A percentile compares a stretch with the other conserved stretches of the same genome.
Evolutionary conservation across 2,888 invertebrate species (phyloP).

Genomic region (Noctua janthe): DNA sequence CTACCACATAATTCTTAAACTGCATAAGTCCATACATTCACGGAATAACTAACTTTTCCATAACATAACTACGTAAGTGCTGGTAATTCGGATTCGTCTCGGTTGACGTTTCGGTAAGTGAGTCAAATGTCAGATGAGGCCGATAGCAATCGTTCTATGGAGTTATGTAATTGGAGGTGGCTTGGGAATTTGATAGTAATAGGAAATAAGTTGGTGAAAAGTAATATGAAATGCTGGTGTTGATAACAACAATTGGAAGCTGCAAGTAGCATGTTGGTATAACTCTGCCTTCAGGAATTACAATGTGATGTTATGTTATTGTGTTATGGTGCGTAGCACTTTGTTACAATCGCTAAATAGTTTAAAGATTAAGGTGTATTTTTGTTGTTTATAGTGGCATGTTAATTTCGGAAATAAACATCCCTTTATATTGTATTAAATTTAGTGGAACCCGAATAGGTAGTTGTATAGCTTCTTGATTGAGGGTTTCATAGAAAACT

Average conservation of each 20-base stretch:
- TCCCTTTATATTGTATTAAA: background rate
- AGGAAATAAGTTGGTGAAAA: conserved; percentile 11
- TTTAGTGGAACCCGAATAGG: background rate
- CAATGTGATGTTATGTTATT: too few species aligned
- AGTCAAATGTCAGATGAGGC: conserved; percentile 64
- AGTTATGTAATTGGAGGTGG: conserved; percentile 46
- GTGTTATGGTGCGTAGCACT: background rate
- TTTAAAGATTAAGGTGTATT: background rate
- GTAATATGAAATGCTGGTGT: background rate
- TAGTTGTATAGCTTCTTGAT: background rate
- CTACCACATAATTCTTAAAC: conserved; percentile 37
- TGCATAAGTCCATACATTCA: background rate
- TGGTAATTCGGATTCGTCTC: conserved; percentile 54
- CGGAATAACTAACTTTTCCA: conserved; percentile 10
- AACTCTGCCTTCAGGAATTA: too few species aligned
- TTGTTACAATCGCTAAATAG: background rate
- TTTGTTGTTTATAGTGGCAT: background rate
- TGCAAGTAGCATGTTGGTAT: background rate
- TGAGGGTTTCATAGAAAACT: background rate
- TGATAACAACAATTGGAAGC: background rate
- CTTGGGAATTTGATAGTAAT: conserved; percentile 38
- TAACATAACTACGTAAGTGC: conserved; percentile 39
- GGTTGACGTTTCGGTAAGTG: conserved; percentile 56
- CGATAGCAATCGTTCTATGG: conserved; percentile 45
- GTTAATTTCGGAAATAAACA: background rate